These are phyloP conservation scores for Cistogaster globosa DNA, from an alignment of 2,888 invertebrate species.

Conservation along the genomic window DNA sequence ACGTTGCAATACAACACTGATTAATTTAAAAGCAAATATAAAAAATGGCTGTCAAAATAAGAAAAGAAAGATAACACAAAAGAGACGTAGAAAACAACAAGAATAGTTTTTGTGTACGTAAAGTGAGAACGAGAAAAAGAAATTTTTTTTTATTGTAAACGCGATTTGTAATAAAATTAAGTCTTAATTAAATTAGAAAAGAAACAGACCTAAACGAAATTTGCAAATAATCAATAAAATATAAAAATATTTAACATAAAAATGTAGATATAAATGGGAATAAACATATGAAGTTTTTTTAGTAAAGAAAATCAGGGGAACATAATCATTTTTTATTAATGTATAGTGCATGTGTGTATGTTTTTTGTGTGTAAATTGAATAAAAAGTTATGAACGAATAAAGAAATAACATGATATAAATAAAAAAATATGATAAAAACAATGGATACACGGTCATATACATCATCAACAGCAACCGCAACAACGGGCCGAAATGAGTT, in stretches of 20 bases:
- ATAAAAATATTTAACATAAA: conserved; percentile 12
- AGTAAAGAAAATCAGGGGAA: conserved; percentile 41
- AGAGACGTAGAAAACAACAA: conserved; percentile 50
- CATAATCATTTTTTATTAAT: conserved; percentile 6
- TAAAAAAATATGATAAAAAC: conserved; percentile 80
- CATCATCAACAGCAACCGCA: conserved; percentile 57
- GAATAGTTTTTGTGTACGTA: conserved; percentile 69
- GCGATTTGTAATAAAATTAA: conserved; percentile 69
- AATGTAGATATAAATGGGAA: conserved; percentile 20
- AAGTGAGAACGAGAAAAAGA: conserved; percentile 41
- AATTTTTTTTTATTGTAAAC: conserved; percentile 44
- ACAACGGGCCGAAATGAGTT: conserved; percentile 80
- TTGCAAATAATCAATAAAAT: conserved; percentile 25
- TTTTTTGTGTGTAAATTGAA: conserved; percentile 20
- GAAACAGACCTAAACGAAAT: conserved; percentile 10
- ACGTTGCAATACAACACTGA: conserved; percentile 1
- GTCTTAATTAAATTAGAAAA: conserved; percentile 58
- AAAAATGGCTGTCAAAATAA: conserved; percentile 65
- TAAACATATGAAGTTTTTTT: background rate
- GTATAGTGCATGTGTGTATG: conserved; percentile 38
- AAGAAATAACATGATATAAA: conserved; percentile 69
- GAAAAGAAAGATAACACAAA: conserved; percentile 34
- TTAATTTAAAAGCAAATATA: background rate
- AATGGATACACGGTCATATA: conserved; percentile 83
- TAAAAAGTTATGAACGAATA: conserved; percentile 36